A percentile compares a stretch with the other conserved stretches of the same genome.
Evolutionary conservation across 53 echinoderm and acorn worm species (phyloP).

Genomic region (Actinopyga echinites): DNA sequence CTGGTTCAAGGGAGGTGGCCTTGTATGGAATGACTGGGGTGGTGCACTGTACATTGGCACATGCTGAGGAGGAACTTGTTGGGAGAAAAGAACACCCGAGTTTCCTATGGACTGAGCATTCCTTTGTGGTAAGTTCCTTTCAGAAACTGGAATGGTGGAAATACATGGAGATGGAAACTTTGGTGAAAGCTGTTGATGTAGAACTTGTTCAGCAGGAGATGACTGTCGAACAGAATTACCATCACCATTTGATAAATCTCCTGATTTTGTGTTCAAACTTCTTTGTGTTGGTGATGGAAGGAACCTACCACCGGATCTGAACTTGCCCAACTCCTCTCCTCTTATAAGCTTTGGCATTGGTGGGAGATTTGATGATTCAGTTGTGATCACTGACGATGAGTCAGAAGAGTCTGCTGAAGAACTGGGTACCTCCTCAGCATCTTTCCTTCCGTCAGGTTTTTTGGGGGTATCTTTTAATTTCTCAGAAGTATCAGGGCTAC

Average conservation of each 20-base stretch:
- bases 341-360: slow-evolving; percentile 43
- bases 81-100: background rate
- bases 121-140: no score
- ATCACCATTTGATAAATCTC: no score
- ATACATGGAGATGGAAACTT: background rate
- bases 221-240: background rate
- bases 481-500: no score
- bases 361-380: background rate
- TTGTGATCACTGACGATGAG: background rate
- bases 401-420: background rate
- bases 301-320: slow-evolving; percentile 2
- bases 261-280: no score
- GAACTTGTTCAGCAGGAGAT: background rate
- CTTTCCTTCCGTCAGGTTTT: no score
- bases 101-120: background rate
- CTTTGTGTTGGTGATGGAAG: background rate
- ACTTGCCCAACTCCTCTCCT: slow-evolving; percentile 40
- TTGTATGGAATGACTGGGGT: slow-evolving; percentile 13
- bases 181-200: background rate
- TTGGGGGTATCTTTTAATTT: no score
- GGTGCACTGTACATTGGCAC: slow-evolving; percentile 25
- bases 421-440: no score
- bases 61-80: slow-evolving; percentile 17
- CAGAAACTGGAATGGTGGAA: background rate
- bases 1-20: slow-evolving; percentile 42